Conservation (phyloP, 2,113 vertebrate species). For the Aepyceros melampus region DNA sequence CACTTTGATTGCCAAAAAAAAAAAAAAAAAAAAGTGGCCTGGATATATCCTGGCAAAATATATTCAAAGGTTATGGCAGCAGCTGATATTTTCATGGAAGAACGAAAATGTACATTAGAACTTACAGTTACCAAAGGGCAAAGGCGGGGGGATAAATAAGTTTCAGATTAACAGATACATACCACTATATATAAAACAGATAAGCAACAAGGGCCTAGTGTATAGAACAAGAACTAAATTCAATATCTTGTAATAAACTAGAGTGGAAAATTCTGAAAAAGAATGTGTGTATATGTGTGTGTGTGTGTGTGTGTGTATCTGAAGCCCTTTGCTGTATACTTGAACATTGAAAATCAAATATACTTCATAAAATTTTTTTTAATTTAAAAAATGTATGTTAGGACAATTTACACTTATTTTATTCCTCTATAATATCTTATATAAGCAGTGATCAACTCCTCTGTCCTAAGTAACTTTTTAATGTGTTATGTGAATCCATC, state of each 20-base stretch:
- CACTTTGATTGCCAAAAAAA: not conserved
- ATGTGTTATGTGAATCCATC: constrained; percentile 45
- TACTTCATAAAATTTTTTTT: not conserved
- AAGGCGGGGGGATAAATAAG: not conserved
- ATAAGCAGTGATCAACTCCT: constrained; percentile 49
- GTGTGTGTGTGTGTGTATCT: not conserved
- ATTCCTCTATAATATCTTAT: not conserved
- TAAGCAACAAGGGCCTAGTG: not conserved
- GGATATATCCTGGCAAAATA: constrained; percentile 5
- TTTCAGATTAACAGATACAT: not conserved
- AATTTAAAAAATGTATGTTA: not conserved
- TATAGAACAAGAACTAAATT: not conserved
- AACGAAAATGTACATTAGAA: not conserved
- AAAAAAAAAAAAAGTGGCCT: not conserved
- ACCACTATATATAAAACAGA: not conserved
- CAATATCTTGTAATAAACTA: not conserved
- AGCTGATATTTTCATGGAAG: constrained; percentile 4
- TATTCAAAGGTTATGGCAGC: not conserved
- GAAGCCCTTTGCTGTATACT: not conserved
- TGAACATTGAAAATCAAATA: not conserved
- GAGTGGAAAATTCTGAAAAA: not conserved
- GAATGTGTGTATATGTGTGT: not conserved
- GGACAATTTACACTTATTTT: not conserved
- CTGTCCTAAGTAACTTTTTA: constrained; percentile 13
- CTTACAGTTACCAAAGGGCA: not conserved